Conservation (phyloP, 2,888 invertebrate genomes). For the Coelogynopora nodosa region DNA sequence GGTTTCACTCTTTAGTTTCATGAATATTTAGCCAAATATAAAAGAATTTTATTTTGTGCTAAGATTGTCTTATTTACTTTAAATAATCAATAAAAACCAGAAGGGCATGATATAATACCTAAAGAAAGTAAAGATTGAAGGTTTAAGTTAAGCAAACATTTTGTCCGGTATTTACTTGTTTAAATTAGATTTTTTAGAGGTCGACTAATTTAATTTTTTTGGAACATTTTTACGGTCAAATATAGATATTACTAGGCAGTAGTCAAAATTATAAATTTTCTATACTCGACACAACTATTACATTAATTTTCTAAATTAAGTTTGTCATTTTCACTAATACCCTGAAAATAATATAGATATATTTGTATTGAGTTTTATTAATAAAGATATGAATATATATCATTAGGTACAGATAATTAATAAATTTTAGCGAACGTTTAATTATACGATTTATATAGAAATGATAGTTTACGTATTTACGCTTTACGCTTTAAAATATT, state of each 20-base stretch:
- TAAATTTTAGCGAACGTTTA: no score
- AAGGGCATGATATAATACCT: neutral
- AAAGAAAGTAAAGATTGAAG: neutral
- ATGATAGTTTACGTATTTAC: no score
- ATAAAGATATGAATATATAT: no score
- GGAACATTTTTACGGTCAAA: neutral
- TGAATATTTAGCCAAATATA: neutral
- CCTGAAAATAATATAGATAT: no score
- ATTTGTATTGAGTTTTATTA: no score
- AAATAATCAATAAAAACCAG: slow-evolving; percentile 13
- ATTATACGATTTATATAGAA: no score
- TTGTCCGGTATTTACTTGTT: slow-evolving; percentile 28
- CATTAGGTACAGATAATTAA: no score
- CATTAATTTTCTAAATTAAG: no score
- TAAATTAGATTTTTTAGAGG: slow-evolving; percentile 18
- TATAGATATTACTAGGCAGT: slow-evolving; percentile 8
- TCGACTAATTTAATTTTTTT: slow-evolving; percentile 19
- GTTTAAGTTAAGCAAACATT: neutral
- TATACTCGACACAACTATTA: no score
- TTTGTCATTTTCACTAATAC: no score
- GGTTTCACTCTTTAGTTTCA: slow-evolving; percentile 8
- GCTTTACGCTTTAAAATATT: neutral
- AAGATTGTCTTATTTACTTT: slow-evolving; percentile 13
- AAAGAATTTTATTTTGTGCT: neutral
- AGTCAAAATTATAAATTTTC: neutral